phyloP scores from a whole-genome alignment of 2,797 vertebrate genomes.

The Anniella stebbinsi region DNA sequence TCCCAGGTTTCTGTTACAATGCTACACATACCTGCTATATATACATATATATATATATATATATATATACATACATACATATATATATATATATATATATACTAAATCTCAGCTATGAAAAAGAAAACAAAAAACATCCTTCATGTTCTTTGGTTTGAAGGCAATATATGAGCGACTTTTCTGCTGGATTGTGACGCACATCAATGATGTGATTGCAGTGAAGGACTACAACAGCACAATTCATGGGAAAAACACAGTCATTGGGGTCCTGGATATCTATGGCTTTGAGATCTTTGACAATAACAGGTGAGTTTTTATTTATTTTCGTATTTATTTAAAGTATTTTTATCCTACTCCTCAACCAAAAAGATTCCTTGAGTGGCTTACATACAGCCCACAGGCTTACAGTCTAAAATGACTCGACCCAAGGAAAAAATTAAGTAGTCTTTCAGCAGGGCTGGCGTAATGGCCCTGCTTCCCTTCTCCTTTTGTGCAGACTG shows the following conservation, averaged over 20 bases:
- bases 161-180: slow-evolving; percentile 98
- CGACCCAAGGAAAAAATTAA: too few species aligned
- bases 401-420: too few species aligned
- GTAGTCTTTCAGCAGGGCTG: too few species aligned
- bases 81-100: too few species aligned
- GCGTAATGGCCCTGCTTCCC: too few species aligned
- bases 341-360: too few species aligned
- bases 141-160: slow-evolving; percentile 75
- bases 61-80: too few species aligned
- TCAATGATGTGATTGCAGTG: slow-evolving; percentile 95
- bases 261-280: slow-evolving; percentile 98
- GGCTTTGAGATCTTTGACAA: slow-evolving; percentile 99
- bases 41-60: too few species aligned
- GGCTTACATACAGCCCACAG: too few species aligned
- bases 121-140: background rate
- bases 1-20: background rate
- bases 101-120: background rate
- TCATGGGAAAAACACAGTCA: slow-evolving; percentile 97
- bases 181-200: slow-evolving; percentile 96
- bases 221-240: slow-evolving; percentile 90
- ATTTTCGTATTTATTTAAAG: too few species aligned
- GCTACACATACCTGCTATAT: background rate
- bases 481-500: too few species aligned
- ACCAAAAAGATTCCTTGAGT: too few species aligned
- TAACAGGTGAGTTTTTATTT: slow-evolving; percentile 86